Evolutionary conservation across 1,140 invertebrate genomes (phyloP), one percentile per base, ranked within the genome.

Genomic region (Zaprionus camerounensis): DNA sequence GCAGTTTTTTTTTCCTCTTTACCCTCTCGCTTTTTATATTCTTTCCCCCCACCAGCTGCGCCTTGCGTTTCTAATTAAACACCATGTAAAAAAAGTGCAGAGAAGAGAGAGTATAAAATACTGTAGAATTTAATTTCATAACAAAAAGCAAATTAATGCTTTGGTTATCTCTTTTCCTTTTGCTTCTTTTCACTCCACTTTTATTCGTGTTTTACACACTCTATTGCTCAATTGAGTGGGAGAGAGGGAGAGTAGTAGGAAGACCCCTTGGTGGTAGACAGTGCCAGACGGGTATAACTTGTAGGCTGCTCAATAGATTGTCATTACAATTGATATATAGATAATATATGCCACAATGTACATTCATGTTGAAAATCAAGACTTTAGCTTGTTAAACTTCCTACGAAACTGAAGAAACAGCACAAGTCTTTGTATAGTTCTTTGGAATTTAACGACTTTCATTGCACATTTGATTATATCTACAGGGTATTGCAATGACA

Each of bases 141-240:
- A 55, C 38, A 58, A 59, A 46, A 65, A 46, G 51, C 59, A 86
- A 87, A 73, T 83, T 76, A 87, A 82, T 67, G 77, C 59, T 46
- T 38, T 61, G 57, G 31, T 46, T 46, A 17, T 44, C 15, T 17
- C 36, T 15, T 46, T 15, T 49, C 9, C 44, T 51, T n/a, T 38
- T 36, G 15, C 17, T 46, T 51, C 22, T 24, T 5, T 15, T 57
- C 41, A 17, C 41, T 7, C 1, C 17, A 44, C 17, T 9, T 3
- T n/a, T 17, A 46, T 41, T 34, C 61, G 31, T 63, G 12, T 53
- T 53, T 28, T 28, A 63, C 68, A 88, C 78, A 88, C 72, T 87
- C 73, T 87, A 61, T 68, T 22, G 72, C 78, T 20, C 20, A 79
- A 85, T 82, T 69, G 28, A 2, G 71, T 11, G 44, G 9, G 17